Percentiles rank a stretch among this genome's conserved stretches.
Conservation (phyloP, 92 coral and sea anemone genomes). For the Zoanthus sansibaricus region DNA sequence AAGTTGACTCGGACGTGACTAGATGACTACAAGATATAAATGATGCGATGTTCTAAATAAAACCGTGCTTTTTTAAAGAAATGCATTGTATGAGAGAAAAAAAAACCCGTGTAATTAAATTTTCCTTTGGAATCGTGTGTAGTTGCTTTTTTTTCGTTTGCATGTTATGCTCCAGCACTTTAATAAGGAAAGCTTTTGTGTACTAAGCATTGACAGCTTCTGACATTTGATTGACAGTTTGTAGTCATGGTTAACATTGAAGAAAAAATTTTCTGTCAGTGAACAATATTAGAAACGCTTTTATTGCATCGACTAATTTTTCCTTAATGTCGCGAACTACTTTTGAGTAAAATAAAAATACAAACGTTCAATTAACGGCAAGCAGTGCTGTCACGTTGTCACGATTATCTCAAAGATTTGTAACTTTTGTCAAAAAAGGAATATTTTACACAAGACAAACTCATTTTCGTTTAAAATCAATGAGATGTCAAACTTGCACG, state of each 20-base stretch:
- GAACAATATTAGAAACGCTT: constrained; percentile 14
- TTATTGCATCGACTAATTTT: not conserved
- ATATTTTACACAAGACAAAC: not conserved
- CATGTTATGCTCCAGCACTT: not conserved
- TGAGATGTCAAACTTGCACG: not conserved
- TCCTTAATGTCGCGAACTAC: not conserved
- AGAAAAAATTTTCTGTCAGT: constrained; percentile 15
- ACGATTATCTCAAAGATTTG: not conserved
- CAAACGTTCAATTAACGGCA: not conserved
- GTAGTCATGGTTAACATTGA: constrained; percentile 2
- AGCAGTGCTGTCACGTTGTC: not conserved
- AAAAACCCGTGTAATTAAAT: not conserved
- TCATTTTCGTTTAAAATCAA: not conserved
- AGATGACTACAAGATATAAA: no score
- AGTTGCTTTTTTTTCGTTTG: not conserved
- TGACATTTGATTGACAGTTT: constrained; percentile 34
- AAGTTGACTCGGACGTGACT: not conserved
- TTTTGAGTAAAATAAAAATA: not conserved
- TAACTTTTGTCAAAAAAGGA: not conserved
- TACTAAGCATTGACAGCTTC: constrained; percentile 15
- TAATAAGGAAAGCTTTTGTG: constrained; percentile 7
- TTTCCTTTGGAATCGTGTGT: not conserved
- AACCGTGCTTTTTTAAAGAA: no score
- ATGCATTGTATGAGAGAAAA: no score
- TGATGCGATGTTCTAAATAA: no score